Percentiles rank a stretch among this genome's conserved stretches.
Conservation (phyloP, 2,888 invertebrate genomes). For the Drosophila pseudotakahashii region DNA sequence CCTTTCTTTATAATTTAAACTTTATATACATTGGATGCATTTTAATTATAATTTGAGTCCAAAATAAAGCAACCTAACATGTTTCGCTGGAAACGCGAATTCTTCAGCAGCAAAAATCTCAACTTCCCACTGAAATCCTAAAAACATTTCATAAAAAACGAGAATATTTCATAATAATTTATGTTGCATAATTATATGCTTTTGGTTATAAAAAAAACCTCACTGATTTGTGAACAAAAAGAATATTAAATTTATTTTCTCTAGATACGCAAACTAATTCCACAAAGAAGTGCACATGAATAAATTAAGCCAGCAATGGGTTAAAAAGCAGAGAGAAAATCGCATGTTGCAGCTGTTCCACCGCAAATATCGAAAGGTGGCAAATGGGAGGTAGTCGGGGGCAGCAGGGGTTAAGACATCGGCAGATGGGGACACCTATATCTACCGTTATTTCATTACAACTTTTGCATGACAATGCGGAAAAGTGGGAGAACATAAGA, state of each 20-base stretch:
- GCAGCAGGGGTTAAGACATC: neutral
- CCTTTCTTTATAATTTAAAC: too few species aligned
- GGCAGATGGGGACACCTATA: constrained; percentile 28
- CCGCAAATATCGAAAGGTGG: constrained; percentile 1
- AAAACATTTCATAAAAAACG: too few species aligned
- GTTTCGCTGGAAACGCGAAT: neutral
- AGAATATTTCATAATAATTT: too few species aligned
- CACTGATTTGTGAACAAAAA: neutral
- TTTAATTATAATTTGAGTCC: too few species aligned
- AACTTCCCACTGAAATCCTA: too few species aligned
- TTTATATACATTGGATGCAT: too few species aligned
- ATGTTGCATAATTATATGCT: neutral
- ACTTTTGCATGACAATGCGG: constrained; percentile 78
- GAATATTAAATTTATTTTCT: neutral
- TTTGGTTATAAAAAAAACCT: neutral
- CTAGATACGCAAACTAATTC: neutral
- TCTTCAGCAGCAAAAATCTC: neutral
- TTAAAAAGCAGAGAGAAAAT: constrained; percentile 36
- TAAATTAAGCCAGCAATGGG: constrained; percentile 9
- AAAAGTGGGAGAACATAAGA: constrained; percentile 15
- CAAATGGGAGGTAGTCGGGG: too few species aligned
- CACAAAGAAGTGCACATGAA: constrained; percentile 15
- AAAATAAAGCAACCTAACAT: too few species aligned
- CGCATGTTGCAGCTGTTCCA: constrained; percentile 34
- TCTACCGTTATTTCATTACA: constrained; percentile 76